Percentiles rank a stretch among this genome's conserved stretches.
These are phyloP conservation scores for Nothura maculosa DNA, from an alignment of 2,797 vertebrate genomes.

Conservation along the genomic window DNA sequence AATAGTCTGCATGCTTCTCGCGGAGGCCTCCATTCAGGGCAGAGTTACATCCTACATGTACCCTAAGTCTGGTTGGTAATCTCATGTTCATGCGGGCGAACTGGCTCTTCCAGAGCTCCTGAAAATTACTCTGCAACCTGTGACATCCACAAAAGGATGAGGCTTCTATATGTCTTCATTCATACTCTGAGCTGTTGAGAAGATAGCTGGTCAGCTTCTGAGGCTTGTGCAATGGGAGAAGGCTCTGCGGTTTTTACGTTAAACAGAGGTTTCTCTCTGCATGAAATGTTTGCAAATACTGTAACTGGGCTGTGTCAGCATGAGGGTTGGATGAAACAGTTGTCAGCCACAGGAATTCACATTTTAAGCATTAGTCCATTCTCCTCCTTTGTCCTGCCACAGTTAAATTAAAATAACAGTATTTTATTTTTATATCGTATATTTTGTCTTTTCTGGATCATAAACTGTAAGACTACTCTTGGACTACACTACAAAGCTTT, in stretches of 20 bases:
- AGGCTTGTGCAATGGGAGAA: background rate
- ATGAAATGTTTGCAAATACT: background rate
- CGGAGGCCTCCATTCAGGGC: constrained; percentile 11
- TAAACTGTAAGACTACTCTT: background rate
- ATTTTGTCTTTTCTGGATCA: background rate
- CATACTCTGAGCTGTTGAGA: background rate
- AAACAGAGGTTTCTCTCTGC: background rate
- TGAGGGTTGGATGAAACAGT: background rate
- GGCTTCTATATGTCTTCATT: background rate
- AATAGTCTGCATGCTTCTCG: constrained; percentile 20
- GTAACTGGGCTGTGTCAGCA: background rate
- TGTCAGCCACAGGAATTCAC: background rate
- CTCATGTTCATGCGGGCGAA: background rate
- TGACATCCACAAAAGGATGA: background rate
- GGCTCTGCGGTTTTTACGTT: background rate
- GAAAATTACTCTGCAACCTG: background rate
- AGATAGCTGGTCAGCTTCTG: background rate
- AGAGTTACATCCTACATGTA: background rate
- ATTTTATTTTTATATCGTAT: background rate
- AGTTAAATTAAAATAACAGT: background rate
- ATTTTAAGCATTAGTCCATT: background rate
- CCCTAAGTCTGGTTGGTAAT: background rate
- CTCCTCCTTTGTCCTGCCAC: background rate
- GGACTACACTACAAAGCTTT: background rate
- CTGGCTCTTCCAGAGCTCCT: background rate